Evolutionary conservation across 92 coral and sea anemone species (phyloP).

Genomic region (Paramuricea clavata): DNA sequence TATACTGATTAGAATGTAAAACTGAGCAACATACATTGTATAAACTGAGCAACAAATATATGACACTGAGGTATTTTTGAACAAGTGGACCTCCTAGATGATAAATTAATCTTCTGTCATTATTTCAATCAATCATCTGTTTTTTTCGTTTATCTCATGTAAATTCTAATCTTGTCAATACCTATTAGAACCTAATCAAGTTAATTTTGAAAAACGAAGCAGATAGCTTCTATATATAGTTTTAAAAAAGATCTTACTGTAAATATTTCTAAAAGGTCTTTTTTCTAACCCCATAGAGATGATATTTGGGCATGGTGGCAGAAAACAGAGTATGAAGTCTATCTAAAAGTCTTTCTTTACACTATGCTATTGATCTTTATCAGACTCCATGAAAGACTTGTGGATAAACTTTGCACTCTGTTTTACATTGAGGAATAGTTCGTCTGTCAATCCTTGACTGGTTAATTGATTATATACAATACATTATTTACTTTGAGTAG

Average conservation of each 20-base stretch:
- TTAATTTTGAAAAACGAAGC: background rate
- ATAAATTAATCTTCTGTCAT: background rate
- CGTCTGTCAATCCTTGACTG: background rate
- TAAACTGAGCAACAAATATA: background rate
- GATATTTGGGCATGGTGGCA: no score
- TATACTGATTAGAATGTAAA: background rate
- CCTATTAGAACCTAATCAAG: background rate
- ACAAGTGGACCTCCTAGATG: background rate
- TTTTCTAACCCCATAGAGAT: background rate
- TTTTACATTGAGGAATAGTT: no score
- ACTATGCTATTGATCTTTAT: no score
- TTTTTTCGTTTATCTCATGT: background rate
- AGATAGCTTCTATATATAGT: no score
- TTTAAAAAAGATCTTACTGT: no score
- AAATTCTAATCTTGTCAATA: background rate
- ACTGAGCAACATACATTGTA: background rate
- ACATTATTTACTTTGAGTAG: background rate
- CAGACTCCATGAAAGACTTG: no score
- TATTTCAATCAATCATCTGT: background rate
- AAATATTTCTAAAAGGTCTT: background rate
- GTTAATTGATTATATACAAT: background rate
- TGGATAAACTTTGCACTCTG: no score
- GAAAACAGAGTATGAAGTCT: no score
- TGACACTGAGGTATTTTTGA: background rate
- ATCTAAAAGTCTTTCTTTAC: no score